Conservation (phyloP, 2,113 vertebrate species). For the Platichthys stellatus region DNA sequence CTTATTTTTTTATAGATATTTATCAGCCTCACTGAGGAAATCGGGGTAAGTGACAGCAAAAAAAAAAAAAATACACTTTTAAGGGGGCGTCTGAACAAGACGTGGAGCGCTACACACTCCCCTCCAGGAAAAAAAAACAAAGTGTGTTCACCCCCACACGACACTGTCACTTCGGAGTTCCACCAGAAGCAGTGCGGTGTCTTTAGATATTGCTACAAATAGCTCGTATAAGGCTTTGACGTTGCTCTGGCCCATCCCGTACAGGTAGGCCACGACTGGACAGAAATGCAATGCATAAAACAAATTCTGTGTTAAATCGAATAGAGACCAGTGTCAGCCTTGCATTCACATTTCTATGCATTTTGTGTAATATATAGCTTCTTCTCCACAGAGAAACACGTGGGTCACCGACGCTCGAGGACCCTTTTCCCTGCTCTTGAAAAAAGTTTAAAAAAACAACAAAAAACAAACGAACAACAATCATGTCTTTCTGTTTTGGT, state of each 20-base stretch:
- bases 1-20: conserved; percentile 25
- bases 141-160: conserved; percentile 34
- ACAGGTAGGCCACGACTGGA: conserved; percentile 62
- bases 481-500: conserved; percentile 77
- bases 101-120: conserved; percentile 34
- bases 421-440: conserved; percentile 68
- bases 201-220: conserved; percentile 57
- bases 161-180: conserved; percentile 23
- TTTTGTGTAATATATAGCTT: conserved; percentile 64
- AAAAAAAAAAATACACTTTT: conserved; percentile 40
- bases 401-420: conserved; percentile 41
- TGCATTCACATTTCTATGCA: conserved; percentile 74
- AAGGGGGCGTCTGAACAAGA: conserved; percentile 51
- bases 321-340: conserved; percentile 69
- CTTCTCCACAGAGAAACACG: conserved; percentile 57
- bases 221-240: conserved; percentile 62
- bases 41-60: conserved; percentile 53
- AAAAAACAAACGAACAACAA: conserved; percentile 43
- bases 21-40: conserved; percentile 63
- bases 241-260: conserved; percentile 55
- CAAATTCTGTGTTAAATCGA: conserved; percentile 53
- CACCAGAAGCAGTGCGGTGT: conserved; percentile 40
- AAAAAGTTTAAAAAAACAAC: conserved; percentile 25
- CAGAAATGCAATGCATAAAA: conserved; percentile 65
- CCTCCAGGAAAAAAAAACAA: conserved; percentile 35